Conservation (phyloP, 2,888 invertebrate species). For the Cheilosia vernalis region DNA sequence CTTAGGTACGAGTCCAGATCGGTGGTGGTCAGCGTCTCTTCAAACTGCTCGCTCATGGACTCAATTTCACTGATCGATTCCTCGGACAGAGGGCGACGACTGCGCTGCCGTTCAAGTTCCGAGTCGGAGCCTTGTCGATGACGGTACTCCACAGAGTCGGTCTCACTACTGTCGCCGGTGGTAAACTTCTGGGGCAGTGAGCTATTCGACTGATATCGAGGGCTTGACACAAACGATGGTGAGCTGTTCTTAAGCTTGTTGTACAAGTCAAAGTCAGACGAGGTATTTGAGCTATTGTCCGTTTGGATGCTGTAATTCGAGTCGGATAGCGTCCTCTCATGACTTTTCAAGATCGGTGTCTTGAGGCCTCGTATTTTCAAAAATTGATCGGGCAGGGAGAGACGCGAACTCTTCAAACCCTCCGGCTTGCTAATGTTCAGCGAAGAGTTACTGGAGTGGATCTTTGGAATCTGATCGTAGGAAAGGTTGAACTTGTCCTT, state of each 20-base stretch:
- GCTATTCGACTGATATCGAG: constrained; percentile 81
- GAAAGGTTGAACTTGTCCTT: constrained; percentile 81
- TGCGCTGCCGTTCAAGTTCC: constrained; percentile 86
- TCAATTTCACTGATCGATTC: constrained; percentile 89
- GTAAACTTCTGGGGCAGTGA: constrained; percentile 79
- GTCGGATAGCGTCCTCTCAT: constrained; percentile 81
- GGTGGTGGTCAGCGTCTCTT: constrained; percentile 85
- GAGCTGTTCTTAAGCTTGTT: constrained; percentile 82
- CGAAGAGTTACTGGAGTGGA: constrained; percentile 82
- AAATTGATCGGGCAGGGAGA: constrained; percentile 83
- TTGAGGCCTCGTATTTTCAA: constrained; percentile 79
- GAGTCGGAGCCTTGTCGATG: constrained; percentile 83
- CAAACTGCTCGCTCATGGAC: constrained; percentile 85
- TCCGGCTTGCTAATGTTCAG: constrained; percentile 80
- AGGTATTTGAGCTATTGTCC: constrained; percentile 82
- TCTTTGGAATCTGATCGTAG: constrained; percentile 82
- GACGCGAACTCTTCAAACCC: constrained; percentile 81
- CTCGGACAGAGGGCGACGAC: constrained; percentile 90
- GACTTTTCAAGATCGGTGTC: constrained; percentile 79
- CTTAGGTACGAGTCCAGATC: constrained; percentile 88
- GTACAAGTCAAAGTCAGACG: constrained; percentile 82
- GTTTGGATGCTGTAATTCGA: constrained; percentile 83
- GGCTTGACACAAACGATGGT: constrained; percentile 79
- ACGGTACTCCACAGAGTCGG: constrained; percentile 85
- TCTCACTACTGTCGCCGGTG: constrained; percentile 80